These are phyloP conservation scores for Sparus aurata DNA, from an alignment of 2,797 vertebrate species.

Conservation along the genomic window DNA sequence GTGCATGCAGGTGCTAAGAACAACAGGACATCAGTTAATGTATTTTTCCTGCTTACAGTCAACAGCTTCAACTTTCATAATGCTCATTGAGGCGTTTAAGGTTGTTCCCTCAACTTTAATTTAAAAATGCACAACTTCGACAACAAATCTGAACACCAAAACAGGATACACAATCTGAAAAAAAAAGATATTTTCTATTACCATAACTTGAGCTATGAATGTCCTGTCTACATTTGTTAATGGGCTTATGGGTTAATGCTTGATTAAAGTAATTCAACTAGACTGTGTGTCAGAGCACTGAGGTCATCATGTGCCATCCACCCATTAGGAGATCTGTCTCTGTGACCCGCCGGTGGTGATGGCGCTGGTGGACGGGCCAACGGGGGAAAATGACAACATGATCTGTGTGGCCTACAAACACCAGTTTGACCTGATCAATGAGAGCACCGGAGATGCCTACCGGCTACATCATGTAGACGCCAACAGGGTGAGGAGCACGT, in stretches of 20 bases:
- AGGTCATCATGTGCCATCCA: background rate
- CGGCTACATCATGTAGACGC: slow-evolving; percentile 94
- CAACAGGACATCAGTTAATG: background rate
- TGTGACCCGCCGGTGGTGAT: slow-evolving; percentile 94
- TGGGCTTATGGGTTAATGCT: background rate
- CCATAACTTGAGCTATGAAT: background rate
- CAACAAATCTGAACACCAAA: background rate
- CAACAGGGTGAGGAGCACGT: slow-evolving; percentile 88
- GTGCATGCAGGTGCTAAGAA: background rate
- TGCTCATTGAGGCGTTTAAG: background rate
- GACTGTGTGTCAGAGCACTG: background rate
- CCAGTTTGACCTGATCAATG: slow-evolving; percentile 97
- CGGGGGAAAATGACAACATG: slow-evolving; percentile 96
- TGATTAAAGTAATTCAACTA: background rate
- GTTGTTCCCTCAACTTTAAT: background rate
- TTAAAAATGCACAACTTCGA: background rate
- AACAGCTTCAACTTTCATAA: background rate
- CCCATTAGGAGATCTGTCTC: slow-evolving; percentile 96
- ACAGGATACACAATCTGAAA: background rate
- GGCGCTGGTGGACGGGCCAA: slow-evolving; percentile 95
- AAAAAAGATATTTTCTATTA: too few species aligned
- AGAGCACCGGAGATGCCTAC: slow-evolving; percentile 97
- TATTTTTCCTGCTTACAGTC: background rate
- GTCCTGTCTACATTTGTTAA: too few species aligned
- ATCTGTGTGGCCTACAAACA: slow-evolving; percentile 98